Conservation (phyloP, 2,888 invertebrate species). For the Micoletzkya japonica region DNA sequence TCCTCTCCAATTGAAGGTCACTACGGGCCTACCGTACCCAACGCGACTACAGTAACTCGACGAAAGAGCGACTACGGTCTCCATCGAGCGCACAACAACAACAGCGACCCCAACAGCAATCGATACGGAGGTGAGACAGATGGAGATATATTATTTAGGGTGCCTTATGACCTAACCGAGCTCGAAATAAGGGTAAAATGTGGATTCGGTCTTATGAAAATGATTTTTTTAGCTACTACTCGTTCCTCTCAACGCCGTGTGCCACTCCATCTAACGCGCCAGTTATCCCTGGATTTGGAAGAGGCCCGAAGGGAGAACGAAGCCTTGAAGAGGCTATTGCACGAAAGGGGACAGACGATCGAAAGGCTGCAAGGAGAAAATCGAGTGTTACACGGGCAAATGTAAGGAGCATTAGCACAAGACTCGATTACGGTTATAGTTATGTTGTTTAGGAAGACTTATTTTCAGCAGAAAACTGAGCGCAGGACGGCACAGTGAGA, state of each 20-base stretch:
- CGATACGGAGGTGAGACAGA: constrained; percentile 16
- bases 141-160: no score
- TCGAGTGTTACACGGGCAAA: not conserved
- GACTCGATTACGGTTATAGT: not conserved
- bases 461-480: constrained; percentile 16
- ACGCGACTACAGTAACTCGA: constrained; percentile 22
- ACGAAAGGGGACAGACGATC: constrained; percentile 19
- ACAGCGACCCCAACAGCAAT: constrained; percentile 21
- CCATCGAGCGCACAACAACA: not conserved
- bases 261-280: not conserved
- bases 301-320: constrained; percentile 9
- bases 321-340: not conserved
- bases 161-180: not conserved
- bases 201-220: no score
- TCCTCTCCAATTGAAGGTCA: not conserved
- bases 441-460: not conserved
- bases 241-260: not conserved
- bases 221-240: no score
- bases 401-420: no score
- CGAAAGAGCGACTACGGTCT: constrained; percentile 1
- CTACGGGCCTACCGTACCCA: not conserved
- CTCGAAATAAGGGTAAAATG: not conserved
- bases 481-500: constrained; percentile 9
- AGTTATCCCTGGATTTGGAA: constrained; percentile 22
- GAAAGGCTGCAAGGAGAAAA: constrained; percentile 16